Evolutionary conservation across 2,888 invertebrate species (phyloP), one percentile per base, ranked within the genome.

Genomic region (Erannis defoliaria): DNA sequence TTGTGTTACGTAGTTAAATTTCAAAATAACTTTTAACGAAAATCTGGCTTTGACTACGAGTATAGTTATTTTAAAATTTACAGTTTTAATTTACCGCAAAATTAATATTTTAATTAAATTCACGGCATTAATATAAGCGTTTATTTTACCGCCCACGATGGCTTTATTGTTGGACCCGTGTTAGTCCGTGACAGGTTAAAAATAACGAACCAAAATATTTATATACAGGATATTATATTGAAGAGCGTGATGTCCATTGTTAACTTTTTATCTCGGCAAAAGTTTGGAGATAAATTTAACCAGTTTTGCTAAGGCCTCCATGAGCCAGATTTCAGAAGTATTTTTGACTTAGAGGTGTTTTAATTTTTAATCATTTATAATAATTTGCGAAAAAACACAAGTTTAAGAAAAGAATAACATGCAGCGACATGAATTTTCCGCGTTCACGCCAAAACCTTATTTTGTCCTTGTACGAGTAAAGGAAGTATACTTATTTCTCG

Each of bases 151-250:
- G 16, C 29, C 49, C 40, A 48, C 33, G 12, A 54, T 45, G 54
- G 59, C 38, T 38, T 59, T 66, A 60, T 64, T 66, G 58, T 68
- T 55, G 46, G 23, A 75, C 71, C 77, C 70, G 26, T 48, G 59
- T 76, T 75, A 75, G 48, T 14, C 31, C 16, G 45, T 62, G 73
- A 65, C 72, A 65, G 40, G 48, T 71, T 66, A 63, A 59, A 59
- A 51, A 53, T 53, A 58, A 45, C 50, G 50, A 26, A 45, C 1
- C 21, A 29, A 50, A 50, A 38, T 46, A 38, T 31, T 55, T 21
- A 38, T 31, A 31, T 40, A 40, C 26, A 5, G 29, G 16, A 43
- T 45, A 6, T 23, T n/a, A 23, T 21, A 21, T 40, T 21, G 12
- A 40, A 40, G 12, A 38, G 16, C 8, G 4, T 19, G 5, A 19